These are phyloP conservation scores for Andrena trimmerana DNA, from an alignment of 2,888 invertebrate species.

Conservation along the genomic window DNA sequence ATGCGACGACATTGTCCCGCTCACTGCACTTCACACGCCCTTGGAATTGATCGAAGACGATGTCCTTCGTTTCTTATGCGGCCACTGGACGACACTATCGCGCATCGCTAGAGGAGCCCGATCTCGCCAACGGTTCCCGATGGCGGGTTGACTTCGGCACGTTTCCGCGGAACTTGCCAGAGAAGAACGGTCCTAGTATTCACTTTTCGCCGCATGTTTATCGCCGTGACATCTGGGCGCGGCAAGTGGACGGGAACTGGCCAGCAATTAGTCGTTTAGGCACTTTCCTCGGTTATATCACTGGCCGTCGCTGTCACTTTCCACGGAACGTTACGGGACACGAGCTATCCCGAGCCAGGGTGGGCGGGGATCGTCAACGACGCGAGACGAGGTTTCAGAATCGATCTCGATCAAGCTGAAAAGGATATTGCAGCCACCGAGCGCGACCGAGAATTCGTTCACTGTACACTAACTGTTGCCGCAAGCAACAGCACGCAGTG, in stretches of 20 bases:
- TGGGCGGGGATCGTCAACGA: slow-evolving; percentile 2
- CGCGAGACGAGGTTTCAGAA: slow-evolving; percentile 15
- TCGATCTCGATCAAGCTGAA: slow-evolving; percentile 42
- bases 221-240: slow-evolving; percentile 44
- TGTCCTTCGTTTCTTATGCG: not conserved
- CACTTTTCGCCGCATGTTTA: slow-evolving; percentile 55
- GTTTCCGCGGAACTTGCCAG: slow-evolving; percentile 33
- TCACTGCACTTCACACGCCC: slow-evolving; percentile 7
- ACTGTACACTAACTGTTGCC: slow-evolving; percentile 79
- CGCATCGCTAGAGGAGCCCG: slow-evolving; percentile 23
- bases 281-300: slow-evolving; percentile 79
- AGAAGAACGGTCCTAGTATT: slow-evolving; percentile 23
- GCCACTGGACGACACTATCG: slow-evolving; percentile 3
- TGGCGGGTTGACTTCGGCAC: not conserved
- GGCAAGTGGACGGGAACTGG: slow-evolving; percentile 44
- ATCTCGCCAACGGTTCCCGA: not conserved
- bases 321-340: slow-evolving; percentile 12
- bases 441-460: slow-evolving; percentile 58
- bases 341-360: slow-evolving; percentile 3
- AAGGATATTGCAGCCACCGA: slow-evolving; percentile 15
- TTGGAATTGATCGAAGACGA: not conserved
- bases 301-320: slow-evolving; percentile 64
- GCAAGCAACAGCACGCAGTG: slow-evolving; percentile 78
- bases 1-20: slow-evolving; percentile 81
- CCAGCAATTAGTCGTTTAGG: slow-evolving; percentile 69